A percentile compares a stretch with the other conserved stretches of the same genome.
phyloP scores from a whole-genome alignment of 2,113 vertebrate species.

The Hippopotamus amphibius region DNA sequence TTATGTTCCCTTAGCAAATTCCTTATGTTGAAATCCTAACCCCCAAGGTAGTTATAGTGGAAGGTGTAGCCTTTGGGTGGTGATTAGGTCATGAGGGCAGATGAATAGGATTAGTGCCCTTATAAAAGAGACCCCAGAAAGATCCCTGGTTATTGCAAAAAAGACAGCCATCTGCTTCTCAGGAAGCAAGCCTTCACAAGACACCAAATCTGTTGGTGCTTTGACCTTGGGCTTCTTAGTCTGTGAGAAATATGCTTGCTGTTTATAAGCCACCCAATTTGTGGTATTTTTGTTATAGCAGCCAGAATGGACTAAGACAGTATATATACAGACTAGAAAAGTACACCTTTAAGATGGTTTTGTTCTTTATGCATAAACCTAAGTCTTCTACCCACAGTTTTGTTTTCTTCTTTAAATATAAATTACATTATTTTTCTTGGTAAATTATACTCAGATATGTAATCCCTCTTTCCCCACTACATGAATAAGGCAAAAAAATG shows the following conservation, averaged over 20 bases:
- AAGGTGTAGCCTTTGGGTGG: background rate
- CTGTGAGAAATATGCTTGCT: background rate
- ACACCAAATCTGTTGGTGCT: background rate
- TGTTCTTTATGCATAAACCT: conserved; percentile 7
- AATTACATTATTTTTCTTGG: conserved; percentile 53
- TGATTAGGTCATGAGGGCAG: background rate
- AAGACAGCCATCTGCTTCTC: background rate
- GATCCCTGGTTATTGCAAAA: background rate
- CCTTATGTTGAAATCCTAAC: background rate
- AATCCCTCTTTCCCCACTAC: background rate
- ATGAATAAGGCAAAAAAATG: conserved; percentile 2
- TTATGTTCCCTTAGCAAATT: background rate
- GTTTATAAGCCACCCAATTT: background rate
- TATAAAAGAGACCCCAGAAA: background rate
- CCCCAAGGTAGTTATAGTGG: background rate
- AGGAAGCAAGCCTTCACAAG: background rate
- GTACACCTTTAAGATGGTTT: background rate
- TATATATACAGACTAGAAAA: background rate
- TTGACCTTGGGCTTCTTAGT: background rate
- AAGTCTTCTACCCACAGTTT: background rate
- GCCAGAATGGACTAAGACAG: background rate
- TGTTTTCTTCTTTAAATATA: conserved; percentile 43
- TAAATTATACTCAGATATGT: conserved; percentile 40
- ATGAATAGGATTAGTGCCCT: background rate
- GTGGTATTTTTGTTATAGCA: background rate